Conservation (phyloP, 2,113 vertebrate genomes). For the Dipodomys stephensi region DNA sequence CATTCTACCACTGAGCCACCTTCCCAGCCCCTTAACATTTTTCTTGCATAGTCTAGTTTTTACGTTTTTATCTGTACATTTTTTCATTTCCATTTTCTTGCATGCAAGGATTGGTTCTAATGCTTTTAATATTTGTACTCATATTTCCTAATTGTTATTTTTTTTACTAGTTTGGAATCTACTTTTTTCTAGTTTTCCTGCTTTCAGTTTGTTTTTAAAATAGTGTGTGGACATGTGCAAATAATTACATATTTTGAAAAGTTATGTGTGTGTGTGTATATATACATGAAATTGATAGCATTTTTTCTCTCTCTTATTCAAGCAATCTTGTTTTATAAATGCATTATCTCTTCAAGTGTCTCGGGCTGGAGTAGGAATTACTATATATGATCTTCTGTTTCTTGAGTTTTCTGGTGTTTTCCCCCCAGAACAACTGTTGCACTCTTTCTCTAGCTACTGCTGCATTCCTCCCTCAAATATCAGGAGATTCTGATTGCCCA, state of each 20-base stretch:
- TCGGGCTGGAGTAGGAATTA: neutral
- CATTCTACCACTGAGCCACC: too few relatives aligned
- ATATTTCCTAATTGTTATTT: neutral
- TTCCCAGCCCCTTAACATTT: too few relatives aligned
- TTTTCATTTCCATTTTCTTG: neutral
- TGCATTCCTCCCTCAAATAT: neutral
- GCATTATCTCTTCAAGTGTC: neutral
- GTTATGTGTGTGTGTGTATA: neutral
- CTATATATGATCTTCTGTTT: neutral
- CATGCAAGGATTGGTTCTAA: neutral
- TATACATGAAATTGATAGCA: neutral
- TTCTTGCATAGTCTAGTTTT: neutral
- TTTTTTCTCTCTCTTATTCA: neutral
- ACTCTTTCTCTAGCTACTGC: neutral
- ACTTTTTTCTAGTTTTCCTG: neutral
- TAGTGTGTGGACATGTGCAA: neutral
- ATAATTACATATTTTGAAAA: neutral
- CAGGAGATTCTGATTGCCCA: neutral
- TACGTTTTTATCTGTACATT: neutral
- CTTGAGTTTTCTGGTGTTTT: neutral
- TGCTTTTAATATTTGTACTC: slow-evolving; percentile 11
- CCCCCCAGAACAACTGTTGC: neutral
- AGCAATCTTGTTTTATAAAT: neutral
- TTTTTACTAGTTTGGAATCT: neutral
- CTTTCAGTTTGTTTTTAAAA: neutral